Base-by-base conservation (phyloP, 2,113 vertebrate genomes). In the Bambusicola thoracicus region DNA sequence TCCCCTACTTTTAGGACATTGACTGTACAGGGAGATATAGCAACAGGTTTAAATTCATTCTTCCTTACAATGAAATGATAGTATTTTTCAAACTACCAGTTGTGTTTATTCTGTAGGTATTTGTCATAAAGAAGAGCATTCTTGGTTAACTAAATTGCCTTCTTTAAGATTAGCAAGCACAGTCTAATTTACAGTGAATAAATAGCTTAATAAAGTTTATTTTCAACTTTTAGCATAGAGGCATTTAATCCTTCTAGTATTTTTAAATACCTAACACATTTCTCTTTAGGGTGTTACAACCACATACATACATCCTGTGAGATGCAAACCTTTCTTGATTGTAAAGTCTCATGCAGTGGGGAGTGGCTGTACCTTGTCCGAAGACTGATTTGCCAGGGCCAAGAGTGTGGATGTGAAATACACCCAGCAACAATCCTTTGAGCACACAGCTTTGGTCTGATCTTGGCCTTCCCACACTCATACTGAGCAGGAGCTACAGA, bases 321-420 rank as follows among this genome's bases (percentile, higher is more conserved):
- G 32, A 87, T 18, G 40, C 38, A 24, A 40, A 11, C 5, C 8
- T 63, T 58, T 8, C 18, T 34, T 58, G 32, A 24, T 40, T 36
- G 18, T 38, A 6, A 69, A 78, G 12, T 80, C 32, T 70, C 48
- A 29, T 6, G 13, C 36, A 19, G 20, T 11, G 11, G 8, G 11
- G 6, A 63, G 46, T 15, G 12, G 13, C 10, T 10, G 19, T 96
- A 99, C 99, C 81, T 98, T 82, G 97, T 98, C 36, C 99, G 97
- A 14, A 99, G 98, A 87, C 99, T 99, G 97, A 99, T 97, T 82
- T 99, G 99, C 99, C 99, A 99, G 44, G 99, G 99, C 99, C 99
- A 99, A 8, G 99, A 99, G 87, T 99, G 95, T 8, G 98, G 73
- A 69, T 96, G 96, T 0, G 99, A 98, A 82, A 98, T 30, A 40